Conservation (phyloP, 2,888 invertebrate genomes). For the Diadromus collaris region DNA sequence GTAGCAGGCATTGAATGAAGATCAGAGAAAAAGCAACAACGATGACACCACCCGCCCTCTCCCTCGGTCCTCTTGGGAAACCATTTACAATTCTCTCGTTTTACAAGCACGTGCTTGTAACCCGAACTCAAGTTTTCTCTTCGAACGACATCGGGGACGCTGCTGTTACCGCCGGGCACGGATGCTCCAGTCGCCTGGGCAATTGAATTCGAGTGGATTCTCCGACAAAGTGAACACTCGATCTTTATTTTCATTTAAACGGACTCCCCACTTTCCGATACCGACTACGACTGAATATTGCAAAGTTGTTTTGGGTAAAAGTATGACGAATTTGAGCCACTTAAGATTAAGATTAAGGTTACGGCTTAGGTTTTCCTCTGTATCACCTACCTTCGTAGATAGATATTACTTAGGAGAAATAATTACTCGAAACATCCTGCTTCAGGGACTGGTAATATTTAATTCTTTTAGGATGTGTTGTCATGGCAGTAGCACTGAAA, state of each 20-base stretch:
- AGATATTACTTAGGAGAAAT: too few relatives aligned
- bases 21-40: conserved; percentile 54
- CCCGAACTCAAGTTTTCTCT: conserved; percentile 44
- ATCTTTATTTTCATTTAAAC: conserved; percentile 14
- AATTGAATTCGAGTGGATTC: conserved; percentile 16
- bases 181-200: not conserved
- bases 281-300: not conserved
- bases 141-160: conserved; percentile 50
- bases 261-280: not conserved
- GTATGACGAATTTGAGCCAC: not conserved
- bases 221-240: conserved; percentile 15
- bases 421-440: too few relatives aligned
- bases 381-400: too few relatives aligned
- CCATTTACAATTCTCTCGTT: conserved; percentile 59
- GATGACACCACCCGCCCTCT: conserved; percentile 35
- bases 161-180: conserved; percentile 17
- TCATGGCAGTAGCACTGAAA: not conserved
- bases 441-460: not conserved
- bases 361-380: too few relatives aligned
- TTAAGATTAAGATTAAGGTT: too few relatives aligned
- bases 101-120: conserved; percentile 53
- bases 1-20: conserved; percentile 44
- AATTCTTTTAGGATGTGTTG: not conserved
- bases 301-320: not conserved
- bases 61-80: conserved; percentile 49